Conservation (phyloP, 1,140 invertebrate species). For the Riptortus pedestris region DNA sequence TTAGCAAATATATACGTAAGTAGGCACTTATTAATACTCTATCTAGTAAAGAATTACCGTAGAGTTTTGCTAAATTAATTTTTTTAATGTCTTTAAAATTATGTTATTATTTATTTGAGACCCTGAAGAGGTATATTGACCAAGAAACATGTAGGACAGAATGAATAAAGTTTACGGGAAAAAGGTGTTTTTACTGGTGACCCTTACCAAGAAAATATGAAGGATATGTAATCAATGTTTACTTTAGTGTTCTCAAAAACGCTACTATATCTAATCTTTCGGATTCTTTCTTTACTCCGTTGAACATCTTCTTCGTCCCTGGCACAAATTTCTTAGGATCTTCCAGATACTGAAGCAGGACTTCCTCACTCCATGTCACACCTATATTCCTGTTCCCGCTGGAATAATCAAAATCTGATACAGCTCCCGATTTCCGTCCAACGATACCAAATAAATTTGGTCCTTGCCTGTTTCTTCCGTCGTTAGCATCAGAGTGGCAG, state of each 20-base stretch:
- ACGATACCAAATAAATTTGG: constrained; percentile 61
- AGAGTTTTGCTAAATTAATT: too few relatives aligned
- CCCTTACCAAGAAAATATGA: too few relatives aligned
- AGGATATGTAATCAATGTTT: too few relatives aligned
- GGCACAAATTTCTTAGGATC: constrained; percentile 76
- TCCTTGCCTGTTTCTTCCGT: constrained; percentile 93
- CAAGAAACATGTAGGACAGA: too few relatives aligned
- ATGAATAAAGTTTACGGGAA: too few relatives aligned
- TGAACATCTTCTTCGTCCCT: constrained; percentile 77
- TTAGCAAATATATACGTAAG: too few relatives aligned
- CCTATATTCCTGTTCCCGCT: constrained; percentile 59
- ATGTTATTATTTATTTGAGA: too few relatives aligned
- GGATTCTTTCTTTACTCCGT: constrained; percentile 63
- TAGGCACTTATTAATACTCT: too few relatives aligned
- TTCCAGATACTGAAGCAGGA: constrained; percentile 55
- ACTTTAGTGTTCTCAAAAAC: constrained; percentile 34
- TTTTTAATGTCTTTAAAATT: too few relatives aligned
- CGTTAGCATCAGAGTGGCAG: constrained; percentile 89
- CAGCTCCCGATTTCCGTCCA: constrained; percentile 65
- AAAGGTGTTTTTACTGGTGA: too few relatives aligned
- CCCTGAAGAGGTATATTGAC: too few relatives aligned
- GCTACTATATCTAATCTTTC: constrained; percentile 68
- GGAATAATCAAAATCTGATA: constrained; percentile 81
- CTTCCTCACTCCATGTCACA: constrained; percentile 51
- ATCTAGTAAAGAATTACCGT: too few relatives aligned